These are phyloP conservation scores for Nysson spinosus DNA, from an alignment of 2,888 invertebrate species.

Conservation along the genomic window DNA sequence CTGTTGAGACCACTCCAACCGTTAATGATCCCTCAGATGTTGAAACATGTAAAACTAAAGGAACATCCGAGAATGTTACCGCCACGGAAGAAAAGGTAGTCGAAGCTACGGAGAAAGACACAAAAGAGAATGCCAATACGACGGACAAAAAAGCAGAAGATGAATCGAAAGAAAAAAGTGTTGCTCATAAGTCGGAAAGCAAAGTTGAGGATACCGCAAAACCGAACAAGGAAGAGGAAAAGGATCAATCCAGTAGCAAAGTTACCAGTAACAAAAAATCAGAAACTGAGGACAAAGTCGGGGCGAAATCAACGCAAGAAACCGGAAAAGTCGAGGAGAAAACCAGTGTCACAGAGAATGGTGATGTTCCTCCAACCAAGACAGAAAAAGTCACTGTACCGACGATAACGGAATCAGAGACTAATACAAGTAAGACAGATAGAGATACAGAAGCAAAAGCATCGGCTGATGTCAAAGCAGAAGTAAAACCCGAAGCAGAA, in stretches of 20 bases:
- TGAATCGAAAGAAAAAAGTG: slow-evolving; percentile 24
- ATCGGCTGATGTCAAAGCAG: slow-evolving; percentile 22
- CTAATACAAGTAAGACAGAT: slow-evolving; percentile 45
- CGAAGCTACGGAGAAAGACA: slow-evolving; percentile 36
- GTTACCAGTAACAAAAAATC: slow-evolving; percentile 24
- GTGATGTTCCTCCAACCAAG: slow-evolving; percentile 26
- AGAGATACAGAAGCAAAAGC: slow-evolving; percentile 48
- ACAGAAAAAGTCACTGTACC: slow-evolving; percentile 47
- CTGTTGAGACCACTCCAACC: slow-evolving; percentile 18
- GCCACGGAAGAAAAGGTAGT: slow-evolving; percentile 61
- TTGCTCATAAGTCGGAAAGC: slow-evolving; percentile 22
- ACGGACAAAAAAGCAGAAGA: slow-evolving; percentile 39
- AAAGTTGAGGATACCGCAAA: slow-evolving; percentile 41
- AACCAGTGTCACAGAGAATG: slow-evolving; percentile 44
- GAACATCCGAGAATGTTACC: slow-evolving; percentile 37
- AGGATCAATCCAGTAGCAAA: slow-evolving; percentile 34
- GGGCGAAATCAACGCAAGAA: slow-evolving; percentile 36
- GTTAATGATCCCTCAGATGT: slow-evolving; percentile 30
- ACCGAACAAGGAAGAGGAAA: slow-evolving; percentile 31
- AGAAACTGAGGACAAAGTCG: slow-evolving; percentile 32
- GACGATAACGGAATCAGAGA: slow-evolving; percentile 46
- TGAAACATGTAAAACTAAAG: slow-evolving; percentile 31
- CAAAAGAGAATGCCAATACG: slow-evolving; percentile 31
- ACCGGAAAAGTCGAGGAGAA: slow-evolving; percentile 47
- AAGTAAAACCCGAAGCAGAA: slow-evolving; percentile 31